These are phyloP conservation scores for Periparus ater DNA, from an alignment of 2,797 vertebrate genomes.

Conservation along the genomic window DNA sequence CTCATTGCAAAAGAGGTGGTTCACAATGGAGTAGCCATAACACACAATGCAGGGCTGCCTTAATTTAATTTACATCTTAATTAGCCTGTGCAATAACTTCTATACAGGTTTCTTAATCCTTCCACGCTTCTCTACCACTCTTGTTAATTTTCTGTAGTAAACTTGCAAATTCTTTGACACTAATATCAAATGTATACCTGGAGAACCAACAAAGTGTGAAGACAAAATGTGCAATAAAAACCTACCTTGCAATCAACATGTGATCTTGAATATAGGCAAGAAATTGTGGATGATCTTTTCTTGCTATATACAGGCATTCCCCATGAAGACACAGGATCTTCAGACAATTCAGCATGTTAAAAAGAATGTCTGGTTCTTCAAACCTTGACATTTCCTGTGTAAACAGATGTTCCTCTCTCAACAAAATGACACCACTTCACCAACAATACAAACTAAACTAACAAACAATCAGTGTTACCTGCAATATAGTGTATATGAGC, in stretches of 20 bases:
- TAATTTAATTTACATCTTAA: background rate
- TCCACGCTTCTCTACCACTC: background rate
- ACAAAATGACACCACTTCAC: background rate
- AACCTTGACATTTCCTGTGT: slow-evolving; percentile 96
- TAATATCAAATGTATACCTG: background rate
- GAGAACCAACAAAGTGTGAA: background rate
- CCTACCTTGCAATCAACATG: slow-evolving; percentile 95
- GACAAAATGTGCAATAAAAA: background rate
- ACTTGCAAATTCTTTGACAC: background rate
- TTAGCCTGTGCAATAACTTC: background rate
- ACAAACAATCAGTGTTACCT: slow-evolving; percentile 78
- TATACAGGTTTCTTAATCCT: background rate
- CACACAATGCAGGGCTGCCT: background rate
- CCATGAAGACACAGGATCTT: slow-evolving; percentile 96
- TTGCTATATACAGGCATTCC: slow-evolving; percentile 91
- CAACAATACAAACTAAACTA: background rate
- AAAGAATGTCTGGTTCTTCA: slow-evolving; percentile 98
- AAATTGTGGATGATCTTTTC: slow-evolving; percentile 93
- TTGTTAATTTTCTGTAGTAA: background rate
- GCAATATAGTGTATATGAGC: slow-evolving; percentile 96
- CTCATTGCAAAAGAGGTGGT: background rate
- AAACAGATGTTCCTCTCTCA: slow-evolving; percentile 23
- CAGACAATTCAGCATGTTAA: slow-evolving; percentile 98
- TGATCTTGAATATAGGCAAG: slow-evolving; percentile 94
- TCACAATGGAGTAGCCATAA: background rate